These are phyloP conservation scores for Scelioninae gen. 2 DNA, from an alignment of 2,888 invertebrate species.

Conservation along the genomic window DNA sequence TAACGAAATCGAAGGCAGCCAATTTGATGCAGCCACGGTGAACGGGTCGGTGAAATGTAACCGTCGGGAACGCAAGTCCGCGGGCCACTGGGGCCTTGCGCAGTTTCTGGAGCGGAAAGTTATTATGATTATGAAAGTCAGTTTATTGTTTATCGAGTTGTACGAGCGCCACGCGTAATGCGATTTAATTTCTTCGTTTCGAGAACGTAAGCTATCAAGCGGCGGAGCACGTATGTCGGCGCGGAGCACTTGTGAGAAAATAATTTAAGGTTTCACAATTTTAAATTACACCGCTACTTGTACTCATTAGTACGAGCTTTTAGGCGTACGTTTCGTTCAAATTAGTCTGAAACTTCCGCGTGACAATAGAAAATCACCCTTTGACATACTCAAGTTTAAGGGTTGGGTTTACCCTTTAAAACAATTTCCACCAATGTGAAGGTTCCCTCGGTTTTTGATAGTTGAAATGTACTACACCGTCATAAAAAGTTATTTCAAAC, in stretches of 20 bases:
- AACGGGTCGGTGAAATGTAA: conserved; percentile 37
- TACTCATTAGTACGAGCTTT: conserved; percentile 46
- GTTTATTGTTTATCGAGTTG: conserved; percentile 24
- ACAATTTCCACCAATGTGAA: conserved; percentile 45
- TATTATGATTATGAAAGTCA: conserved; percentile 9
- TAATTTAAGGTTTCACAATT: conserved; percentile 46
- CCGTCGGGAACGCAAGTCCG: not conserved
- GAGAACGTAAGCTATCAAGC: conserved; percentile 8
- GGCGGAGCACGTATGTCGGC: conserved; percentile 17
- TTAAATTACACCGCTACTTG: conserved; percentile 42
- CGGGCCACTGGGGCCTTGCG: conserved; percentile 14
- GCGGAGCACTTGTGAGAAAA: conserved; percentile 33
- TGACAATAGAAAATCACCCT: conserved; percentile 55
- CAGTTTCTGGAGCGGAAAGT: conserved; percentile 4
- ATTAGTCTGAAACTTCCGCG: conserved; percentile 47
- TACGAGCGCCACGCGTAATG: not conserved
- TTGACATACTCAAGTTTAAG: conserved; percentile 51
- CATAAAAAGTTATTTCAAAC: conserved; percentile 33
- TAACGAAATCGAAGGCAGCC: not conserved
- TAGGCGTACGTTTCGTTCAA: conserved; percentile 47
- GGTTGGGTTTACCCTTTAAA: conserved; percentile 54
- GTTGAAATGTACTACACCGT: conserved; percentile 11
- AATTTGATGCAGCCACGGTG: conserved; percentile 15
- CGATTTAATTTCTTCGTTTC: conserved; percentile 23
- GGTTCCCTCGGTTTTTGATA: conserved; percentile 46